Evolutionary conservation across 2,113 vertebrate genomes (phyloP).

Genomic region (Mobula birostris): DNA sequence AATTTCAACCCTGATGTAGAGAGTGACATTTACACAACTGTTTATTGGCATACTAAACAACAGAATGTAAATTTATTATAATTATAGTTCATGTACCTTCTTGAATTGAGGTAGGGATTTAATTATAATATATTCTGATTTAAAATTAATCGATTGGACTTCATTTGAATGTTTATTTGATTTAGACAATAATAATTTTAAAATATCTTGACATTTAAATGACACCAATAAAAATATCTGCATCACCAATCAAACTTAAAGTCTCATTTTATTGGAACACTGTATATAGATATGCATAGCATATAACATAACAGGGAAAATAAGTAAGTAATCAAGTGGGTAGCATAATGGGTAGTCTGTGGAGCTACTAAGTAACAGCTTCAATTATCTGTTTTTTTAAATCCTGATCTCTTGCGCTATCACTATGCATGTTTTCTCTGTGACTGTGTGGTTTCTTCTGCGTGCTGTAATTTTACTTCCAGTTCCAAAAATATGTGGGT

Average conservation of each 20-base stretch:
- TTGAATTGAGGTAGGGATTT: background rate
- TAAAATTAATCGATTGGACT: background rate
- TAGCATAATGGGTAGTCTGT: too few relatives aligned
- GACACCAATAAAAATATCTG: background rate
- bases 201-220: background rate
- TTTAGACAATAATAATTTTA: background rate
- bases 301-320: background rate
- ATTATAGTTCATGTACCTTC: background rate
- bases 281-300: background rate
- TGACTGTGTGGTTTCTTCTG: too few relatives aligned
- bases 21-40: background rate
- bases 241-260: background rate
- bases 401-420: too few relatives aligned
- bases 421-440: too few relatives aligned
- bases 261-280: background rate
- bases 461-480: too few relatives aligned
- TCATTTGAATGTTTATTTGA: background rate
- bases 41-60: constrained; percentile 2
- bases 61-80: background rate
- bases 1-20: background rate
- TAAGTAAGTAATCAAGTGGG: too few relatives aligned
- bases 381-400: too few relatives aligned
- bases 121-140: background rate
- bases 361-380: too few relatives aligned
- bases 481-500: too few relatives aligned